phyloP scores from a whole-genome alignment of 2,797 vertebrate species.

The Simalia tracyae region DNA sequence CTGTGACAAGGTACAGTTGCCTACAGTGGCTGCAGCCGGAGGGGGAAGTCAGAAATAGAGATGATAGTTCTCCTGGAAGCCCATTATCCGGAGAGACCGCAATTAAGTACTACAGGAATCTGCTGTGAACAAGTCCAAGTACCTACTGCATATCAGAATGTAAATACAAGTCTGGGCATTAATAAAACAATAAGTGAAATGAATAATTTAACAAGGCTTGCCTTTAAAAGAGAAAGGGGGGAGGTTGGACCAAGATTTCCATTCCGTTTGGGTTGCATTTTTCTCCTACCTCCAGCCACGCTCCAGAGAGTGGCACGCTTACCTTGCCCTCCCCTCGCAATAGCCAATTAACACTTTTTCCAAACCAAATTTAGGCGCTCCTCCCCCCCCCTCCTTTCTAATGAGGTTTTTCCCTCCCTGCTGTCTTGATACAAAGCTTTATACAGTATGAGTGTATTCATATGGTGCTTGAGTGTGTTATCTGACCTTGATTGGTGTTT shows the following conservation, averaged over 20 bases:
- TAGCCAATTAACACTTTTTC: slow-evolving; percentile 81
- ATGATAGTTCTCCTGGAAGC: slow-evolving; percentile 30
- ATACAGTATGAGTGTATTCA: slow-evolving; percentile 81
- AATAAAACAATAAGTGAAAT: slow-evolving; percentile 74
- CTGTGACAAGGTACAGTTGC: not conserved
- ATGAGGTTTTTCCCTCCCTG: slow-evolving; percentile 83
- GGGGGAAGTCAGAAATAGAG: not conserved
- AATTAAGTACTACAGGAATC: slow-evolving; percentile 53
- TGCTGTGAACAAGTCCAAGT: slow-evolving; percentile 50
- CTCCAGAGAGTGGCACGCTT: slow-evolving; percentile 56
- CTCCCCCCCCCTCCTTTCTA: slow-evolving; percentile 67
- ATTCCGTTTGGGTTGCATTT: slow-evolving; percentile 56
- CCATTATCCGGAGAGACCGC: slow-evolving; percentile 28
- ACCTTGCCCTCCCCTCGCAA: slow-evolving; percentile 64
- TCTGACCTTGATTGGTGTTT: slow-evolving; percentile 89
- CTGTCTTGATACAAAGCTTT: slow-evolving; percentile 83
- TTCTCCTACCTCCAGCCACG: slow-evolving; percentile 54
- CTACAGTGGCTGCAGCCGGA: not conserved
- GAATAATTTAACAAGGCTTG: slow-evolving; percentile 68
- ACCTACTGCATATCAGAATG: slow-evolving; percentile 48
- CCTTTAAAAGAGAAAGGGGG: slow-evolving; percentile 4
- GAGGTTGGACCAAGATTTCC: slow-evolving; percentile 50
- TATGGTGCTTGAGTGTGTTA: slow-evolving; percentile 81
- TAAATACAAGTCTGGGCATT: slow-evolving; percentile 65
- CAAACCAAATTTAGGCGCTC: slow-evolving; percentile 77